Conservation (phyloP, 2,888 invertebrate genomes). For the Dendrolimus pini region DNA sequence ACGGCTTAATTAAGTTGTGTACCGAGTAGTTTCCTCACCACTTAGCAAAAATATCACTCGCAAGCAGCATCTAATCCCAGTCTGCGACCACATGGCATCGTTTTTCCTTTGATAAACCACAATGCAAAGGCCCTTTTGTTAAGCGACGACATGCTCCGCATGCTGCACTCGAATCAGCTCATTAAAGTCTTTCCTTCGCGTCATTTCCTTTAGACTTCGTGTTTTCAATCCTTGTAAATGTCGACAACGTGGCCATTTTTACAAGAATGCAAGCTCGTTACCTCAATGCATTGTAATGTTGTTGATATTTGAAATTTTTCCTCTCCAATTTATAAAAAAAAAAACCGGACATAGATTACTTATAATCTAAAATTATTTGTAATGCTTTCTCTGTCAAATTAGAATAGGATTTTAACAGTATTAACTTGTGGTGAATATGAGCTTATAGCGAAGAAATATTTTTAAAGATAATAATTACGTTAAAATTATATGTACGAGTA, state of each 20-base stretch:
- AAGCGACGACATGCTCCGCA: constrained; percentile 29
- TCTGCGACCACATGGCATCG: constrained; percentile 14
- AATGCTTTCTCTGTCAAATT: no score
- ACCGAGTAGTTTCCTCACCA: no score
- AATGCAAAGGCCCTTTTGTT: constrained; percentile 38
- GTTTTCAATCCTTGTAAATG: constrained; percentile 23
- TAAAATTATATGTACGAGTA: no score
- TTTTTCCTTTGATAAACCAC: constrained; percentile 46
- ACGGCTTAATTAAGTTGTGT: no score
- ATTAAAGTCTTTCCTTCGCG: constrained; percentile 48
- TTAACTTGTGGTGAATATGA: no score
- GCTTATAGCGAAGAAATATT: no score
- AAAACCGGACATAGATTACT: no score
- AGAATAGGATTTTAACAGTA: no score
- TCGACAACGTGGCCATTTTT: constrained; percentile 22
- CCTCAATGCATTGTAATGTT: constrained; percentile 11
- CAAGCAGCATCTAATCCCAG: constrained; percentile 13
- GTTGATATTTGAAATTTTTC: no score
- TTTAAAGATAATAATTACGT: no score
- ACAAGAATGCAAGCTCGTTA: constrained; percentile 25
- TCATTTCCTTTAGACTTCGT: constrained; percentile 53
- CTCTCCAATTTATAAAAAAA: no score
- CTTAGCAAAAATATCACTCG: background rate
- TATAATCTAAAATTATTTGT: no score
- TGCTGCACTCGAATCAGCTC: constrained; percentile 51